Evolutionary conservation across 2,113 vertebrate species (phyloP).

Genomic region (Thunnus maccoyii): DNA sequence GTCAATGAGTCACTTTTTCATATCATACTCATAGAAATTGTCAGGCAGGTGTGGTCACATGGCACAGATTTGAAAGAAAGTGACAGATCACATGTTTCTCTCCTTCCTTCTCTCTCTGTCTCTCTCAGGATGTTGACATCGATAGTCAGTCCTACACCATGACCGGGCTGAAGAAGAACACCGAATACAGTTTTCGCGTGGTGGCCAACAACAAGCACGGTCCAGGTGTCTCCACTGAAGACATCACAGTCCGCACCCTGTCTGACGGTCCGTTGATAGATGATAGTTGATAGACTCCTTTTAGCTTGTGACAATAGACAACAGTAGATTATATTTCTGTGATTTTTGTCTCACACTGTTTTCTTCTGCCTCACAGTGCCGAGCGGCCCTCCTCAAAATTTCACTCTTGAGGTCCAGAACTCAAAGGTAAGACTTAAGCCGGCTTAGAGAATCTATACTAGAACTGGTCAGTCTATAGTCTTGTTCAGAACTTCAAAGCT

Average conservation of each 20-base stretch:
- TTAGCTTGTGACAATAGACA: background rate
- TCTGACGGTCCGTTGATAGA: conserved; percentile 90
- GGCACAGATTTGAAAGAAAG: no score
- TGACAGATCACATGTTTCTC: background rate
- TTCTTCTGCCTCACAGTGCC: conserved; percentile 86
- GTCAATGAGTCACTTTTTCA: no score
- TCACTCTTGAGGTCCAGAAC: conserved; percentile 95
- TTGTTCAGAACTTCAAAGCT: background rate
- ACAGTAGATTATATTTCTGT: background rate
- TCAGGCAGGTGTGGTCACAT: background rate
- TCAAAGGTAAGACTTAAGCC: conserved; percentile 90
- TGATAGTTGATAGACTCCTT: background rate
- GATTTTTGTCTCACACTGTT: background rate
- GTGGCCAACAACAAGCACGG: conserved; percentile 98
- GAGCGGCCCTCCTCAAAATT: conserved; percentile 94
- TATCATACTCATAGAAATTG: background rate
- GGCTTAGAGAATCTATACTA: no score
- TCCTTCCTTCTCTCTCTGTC: background rate
- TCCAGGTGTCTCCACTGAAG: conserved; percentile 95
- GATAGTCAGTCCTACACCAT: conserved; percentile 88
- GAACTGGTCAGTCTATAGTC: background rate
- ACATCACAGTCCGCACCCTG: conserved; percentile 88
- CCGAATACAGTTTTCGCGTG: conserved; percentile 94
- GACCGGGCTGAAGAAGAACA: conserved; percentile 92
- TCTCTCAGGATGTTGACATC: conserved; percentile 90